Conservation (phyloP, 2,797 vertebrate species). For the Lerista edwardsae region DNA sequence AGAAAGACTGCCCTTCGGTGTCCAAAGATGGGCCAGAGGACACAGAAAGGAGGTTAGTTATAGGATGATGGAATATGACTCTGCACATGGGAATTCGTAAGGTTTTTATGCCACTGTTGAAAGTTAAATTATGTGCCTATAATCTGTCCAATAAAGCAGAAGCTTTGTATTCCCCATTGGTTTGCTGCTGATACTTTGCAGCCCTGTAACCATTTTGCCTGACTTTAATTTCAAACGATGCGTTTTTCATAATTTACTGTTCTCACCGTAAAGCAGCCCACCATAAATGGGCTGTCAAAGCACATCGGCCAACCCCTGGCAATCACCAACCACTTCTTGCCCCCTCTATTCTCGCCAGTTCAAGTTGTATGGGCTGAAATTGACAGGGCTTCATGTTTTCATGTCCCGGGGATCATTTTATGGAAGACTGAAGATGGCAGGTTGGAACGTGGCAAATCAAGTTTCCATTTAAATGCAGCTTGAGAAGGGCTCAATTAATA, state of each 20-base stretch:
- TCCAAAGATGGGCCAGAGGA: background rate
- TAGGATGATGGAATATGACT: background rate
- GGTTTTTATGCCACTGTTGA: background rate
- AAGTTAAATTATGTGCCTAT: background rate
- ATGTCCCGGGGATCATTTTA: constrained; percentile 29
- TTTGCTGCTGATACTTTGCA: background rate
- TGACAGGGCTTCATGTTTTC: constrained; percentile 32
- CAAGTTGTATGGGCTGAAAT: background rate
- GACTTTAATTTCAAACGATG: background rate
- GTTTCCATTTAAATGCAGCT: constrained; percentile 45
- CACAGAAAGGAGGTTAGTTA: background rate
- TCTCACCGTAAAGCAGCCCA: constrained; percentile 5
- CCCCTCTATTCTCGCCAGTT: background rate
- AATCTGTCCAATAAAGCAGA: background rate
- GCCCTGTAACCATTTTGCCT: background rate
- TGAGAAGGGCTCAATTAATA: constrained; percentile 43
- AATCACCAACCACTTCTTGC: background rate
- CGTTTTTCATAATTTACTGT: constrained; percentile 33
- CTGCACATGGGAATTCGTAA: background rate
- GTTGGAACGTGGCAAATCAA: constrained; percentile 37
- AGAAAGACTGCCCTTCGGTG: background rate
- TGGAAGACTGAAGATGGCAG: background rate
- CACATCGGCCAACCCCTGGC: background rate
- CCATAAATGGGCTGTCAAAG: constrained; percentile 25
- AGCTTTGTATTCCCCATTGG: background rate